Percentiles rank a stretch among this genome's conserved stretches.
Conservation (phyloP, 2,797 vertebrate genomes). For the Sebastes oblongus region DNA sequence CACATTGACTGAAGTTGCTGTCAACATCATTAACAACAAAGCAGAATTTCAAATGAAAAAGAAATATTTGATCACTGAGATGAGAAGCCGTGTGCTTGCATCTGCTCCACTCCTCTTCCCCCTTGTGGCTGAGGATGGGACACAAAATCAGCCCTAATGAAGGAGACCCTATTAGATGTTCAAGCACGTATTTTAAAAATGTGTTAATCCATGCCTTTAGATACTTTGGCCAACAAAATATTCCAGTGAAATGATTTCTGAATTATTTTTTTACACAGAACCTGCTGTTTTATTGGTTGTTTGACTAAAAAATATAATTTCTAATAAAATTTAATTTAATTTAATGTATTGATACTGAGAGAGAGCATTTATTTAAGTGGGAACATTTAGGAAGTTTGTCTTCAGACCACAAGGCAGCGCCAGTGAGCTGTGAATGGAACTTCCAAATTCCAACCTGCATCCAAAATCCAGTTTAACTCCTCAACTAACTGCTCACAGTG, state of each 20-base stretch:
- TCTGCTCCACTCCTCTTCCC: conserved; percentile 61
- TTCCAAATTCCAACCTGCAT: conserved; percentile 1
- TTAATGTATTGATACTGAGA: neutral
- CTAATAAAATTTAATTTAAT: neutral
- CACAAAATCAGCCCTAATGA: conserved; percentile 41
- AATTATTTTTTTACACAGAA: neutral
- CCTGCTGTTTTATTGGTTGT: neutral
- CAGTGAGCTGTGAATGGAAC: conserved; percentile 63
- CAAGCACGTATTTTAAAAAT: neutral
- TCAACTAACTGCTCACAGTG: conserved; percentile 33
- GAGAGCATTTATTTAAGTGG: neutral
- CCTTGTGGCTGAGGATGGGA: conserved; percentile 65
- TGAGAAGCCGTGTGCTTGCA: conserved; percentile 57
- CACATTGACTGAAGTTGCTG: conserved; percentile 59
- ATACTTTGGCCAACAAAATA: neutral
- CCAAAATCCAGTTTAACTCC: conserved; percentile 38
- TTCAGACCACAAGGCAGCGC: conserved; percentile 60
- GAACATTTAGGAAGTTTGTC: neutral
- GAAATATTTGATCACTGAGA: conserved; percentile 70
- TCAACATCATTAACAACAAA: conserved; percentile 75
- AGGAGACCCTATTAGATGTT: conserved; percentile 22
- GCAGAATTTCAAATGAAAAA: conserved; percentile 70
- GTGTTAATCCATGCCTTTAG: conserved; percentile 12
- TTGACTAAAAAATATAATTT: neutral
- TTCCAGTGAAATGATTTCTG: neutral